A percentile compares a stretch with the other conserved stretches of the same genome.
Conservation (phyloP, 2,113 vertebrate species). For the Sitta europaea region DNA sequence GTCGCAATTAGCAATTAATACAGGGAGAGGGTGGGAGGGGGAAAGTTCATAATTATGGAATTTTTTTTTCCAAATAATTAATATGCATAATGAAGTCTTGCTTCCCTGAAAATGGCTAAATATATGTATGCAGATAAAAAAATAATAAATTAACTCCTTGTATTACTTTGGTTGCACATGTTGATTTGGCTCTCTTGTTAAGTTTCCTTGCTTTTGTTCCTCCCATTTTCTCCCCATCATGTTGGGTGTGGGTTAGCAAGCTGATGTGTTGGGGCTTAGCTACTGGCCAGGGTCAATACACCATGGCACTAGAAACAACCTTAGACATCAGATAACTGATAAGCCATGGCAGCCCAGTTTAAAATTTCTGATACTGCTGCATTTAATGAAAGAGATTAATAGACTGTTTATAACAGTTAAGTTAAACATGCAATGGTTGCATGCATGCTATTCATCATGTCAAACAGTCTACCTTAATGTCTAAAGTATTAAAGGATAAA, state of each 20-base stretch:
- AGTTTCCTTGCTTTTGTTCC: not conserved
- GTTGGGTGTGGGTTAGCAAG: fast-evolving
- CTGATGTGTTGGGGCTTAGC: not conserved
- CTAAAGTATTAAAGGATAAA: not conserved
- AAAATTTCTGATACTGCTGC: not conserved
- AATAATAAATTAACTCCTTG: not conserved
- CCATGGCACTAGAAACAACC: not conserved
- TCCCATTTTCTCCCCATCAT: not conserved
- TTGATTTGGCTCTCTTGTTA: not conserved
- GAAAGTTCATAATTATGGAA: not conserved
- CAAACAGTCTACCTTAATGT: not conserved
- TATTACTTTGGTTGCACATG: not conserved
- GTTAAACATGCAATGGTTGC: not conserved
- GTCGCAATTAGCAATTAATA: not conserved
- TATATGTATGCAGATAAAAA: not conserved
- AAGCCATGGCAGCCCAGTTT: not conserved
- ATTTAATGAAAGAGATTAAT: not conserved
- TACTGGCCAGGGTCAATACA: not conserved
- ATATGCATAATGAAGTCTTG: fast-evolving
- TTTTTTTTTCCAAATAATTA: not conserved
- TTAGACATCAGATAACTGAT: not conserved
- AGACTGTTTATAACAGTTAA: not conserved
- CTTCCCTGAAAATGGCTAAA: not conserved
- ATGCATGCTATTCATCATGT: not conserved
- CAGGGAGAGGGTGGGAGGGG: not conserved